A percentile compares a stretch with the other conserved stretches of the same genome.
These are phyloP conservation scores for Protodeltote pygarga DNA, from an alignment of 2,888 invertebrate genomes.

Conservation along the genomic window DNA sequence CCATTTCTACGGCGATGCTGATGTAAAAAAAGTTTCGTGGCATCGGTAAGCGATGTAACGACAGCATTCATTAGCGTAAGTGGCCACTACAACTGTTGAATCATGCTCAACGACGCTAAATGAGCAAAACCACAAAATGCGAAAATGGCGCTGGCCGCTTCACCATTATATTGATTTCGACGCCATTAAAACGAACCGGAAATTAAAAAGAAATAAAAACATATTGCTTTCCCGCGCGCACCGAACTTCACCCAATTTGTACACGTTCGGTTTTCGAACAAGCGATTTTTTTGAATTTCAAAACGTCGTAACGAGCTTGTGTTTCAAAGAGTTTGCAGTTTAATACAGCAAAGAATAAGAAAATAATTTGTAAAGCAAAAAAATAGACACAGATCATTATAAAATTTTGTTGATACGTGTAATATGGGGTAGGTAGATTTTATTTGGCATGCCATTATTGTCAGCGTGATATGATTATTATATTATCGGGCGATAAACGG, in stretches of 20 bases:
- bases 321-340: constrained; percentile 44
- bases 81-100: constrained; percentile 55
- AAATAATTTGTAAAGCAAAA: constrained; percentile 2
- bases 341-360: constrained; percentile 17
- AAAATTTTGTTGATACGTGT: constrained; percentile 56
- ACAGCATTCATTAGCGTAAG: constrained; percentile 69
- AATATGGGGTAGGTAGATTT: constrained; percentile 82
- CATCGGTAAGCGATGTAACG: constrained; percentile 60
- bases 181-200: constrained; percentile 86
- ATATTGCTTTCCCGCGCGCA: constrained; percentile 85
- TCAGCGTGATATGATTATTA: constrained; percentile 85
- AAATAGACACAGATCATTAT: constrained; percentile 44
- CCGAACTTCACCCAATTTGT: constrained; percentile 84
- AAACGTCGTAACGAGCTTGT: constrained; percentile 55
- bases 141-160: constrained; percentile 79
- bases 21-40: constrained; percentile 17
- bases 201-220: constrained; percentile 87
- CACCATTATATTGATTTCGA: constrained; percentile 86
- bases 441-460: constrained; percentile 85
- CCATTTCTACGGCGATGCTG: not conserved
- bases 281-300: constrained; percentile 57
- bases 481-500: constrained; percentile 85
- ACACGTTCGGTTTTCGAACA: constrained; percentile 80
- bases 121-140: constrained; percentile 84
- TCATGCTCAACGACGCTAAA: constrained; percentile 77